Base-by-base conservation (phyloP, 2,888 invertebrate genomes). In the Diarsia rubi region DNA sequence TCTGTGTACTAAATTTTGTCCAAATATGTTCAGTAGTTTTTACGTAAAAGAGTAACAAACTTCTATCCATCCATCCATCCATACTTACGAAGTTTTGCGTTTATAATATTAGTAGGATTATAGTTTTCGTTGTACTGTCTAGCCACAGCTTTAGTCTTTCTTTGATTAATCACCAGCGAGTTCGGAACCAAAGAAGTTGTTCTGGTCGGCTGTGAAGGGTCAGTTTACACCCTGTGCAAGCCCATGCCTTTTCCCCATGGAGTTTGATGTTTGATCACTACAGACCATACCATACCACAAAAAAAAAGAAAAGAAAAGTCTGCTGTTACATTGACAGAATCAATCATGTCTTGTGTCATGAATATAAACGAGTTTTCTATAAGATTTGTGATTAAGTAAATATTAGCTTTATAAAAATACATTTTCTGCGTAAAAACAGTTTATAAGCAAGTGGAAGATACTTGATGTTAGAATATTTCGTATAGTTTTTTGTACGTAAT, bases 281-380 rank as follows among this genome's bases (percentile, higher is more conserved):
- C 9, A 11, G 11, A n/a, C 52, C 11, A 52, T 11, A 52, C 49
- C n/a, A 2, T 54, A 1, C 54, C 27, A n/a, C 3, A 6, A 3
- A 49, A 78, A 49, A 37, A 42, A 5, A 24, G 19, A 3, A 6
- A 4, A 49, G 12, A 69, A 69, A n/a, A 69, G 27, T n/a, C 73
- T 57, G 0, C 16, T 44, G 83, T 83, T 73, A 67, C 4, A 69
- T 27, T 79, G 73, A 60, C 59, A 6, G n/a, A 27, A 27, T 54
- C 63, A 79, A 16, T 54, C 57, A 79, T 81, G 63, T 45, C 63
- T 42, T 45, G 44, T 66, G 82, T 69, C 82, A 82, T 66, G 69
- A 77, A 60, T 71, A 44, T 19, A 62, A 76, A 73, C 44, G 47
- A 49, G 52, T 82, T 78, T 80, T 82, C 14, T 81, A 44, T 45